Evolutionary conservation across 2,797 vertebrate genomes (phyloP).

Genomic region (Rhabdomys pumilio): DNA sequence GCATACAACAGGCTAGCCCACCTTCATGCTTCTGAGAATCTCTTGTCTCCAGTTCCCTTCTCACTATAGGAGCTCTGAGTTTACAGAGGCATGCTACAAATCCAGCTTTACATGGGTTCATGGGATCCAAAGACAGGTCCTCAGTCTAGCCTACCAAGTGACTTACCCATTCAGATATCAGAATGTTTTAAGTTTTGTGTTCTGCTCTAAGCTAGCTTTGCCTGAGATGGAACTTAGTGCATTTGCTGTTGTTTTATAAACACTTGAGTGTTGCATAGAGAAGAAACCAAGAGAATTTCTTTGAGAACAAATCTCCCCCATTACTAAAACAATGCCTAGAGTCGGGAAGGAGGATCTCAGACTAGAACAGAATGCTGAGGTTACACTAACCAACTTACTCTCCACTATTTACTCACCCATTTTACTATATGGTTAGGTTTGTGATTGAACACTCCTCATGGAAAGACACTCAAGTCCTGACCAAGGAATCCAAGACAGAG

Average conservation of each 20-base stretch:
- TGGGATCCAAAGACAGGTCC: background rate
- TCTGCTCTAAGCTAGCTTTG: background rate
- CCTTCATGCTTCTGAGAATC: too few species aligned
- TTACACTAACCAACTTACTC: constrained; percentile 6
- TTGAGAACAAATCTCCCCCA: background rate
- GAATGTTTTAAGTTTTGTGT: background rate
- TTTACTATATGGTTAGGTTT: background rate
- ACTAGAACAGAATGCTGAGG: background rate
- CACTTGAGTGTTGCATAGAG: background rate
- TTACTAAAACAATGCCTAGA: constrained; percentile 16
- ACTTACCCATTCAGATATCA: background rate
- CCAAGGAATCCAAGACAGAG: constrained; percentile 20
- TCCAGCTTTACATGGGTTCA: background rate
- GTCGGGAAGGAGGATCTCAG: background rate
- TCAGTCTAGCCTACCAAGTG: background rate
- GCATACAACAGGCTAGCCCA: background rate
- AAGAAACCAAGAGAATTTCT: background rate
- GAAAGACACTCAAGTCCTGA: background rate
- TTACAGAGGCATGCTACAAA: background rate
- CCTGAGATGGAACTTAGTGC: background rate
- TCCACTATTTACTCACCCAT: background rate
- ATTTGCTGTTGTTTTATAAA: background rate
- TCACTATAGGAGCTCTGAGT: too few species aligned
- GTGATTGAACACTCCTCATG: background rate
- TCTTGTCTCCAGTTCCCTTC: background rate